phyloP scores from a whole-genome alignment of 2,113 vertebrate genomes.

The Otolemur garnettii region DNA sequence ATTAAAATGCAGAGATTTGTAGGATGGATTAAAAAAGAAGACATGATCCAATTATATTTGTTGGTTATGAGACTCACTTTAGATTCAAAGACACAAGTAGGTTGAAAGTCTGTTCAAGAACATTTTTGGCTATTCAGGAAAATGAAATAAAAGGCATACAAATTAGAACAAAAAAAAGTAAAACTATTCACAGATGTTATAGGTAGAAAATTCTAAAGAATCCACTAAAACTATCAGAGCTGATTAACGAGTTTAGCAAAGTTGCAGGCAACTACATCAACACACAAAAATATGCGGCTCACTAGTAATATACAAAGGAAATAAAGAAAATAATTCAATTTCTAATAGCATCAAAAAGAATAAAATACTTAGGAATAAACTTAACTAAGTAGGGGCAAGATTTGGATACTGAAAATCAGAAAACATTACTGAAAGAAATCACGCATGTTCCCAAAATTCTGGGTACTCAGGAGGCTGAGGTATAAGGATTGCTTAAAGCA shows the following conservation, averaged over 20 bases:
- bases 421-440: not conserved
- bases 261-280: not conserved
- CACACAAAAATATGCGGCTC: not conserved
- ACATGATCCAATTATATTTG: not conserved
- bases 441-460: not conserved
- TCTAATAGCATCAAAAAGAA: not conserved
- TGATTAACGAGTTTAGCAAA: not conserved
- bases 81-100: not conserved
- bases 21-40: not conserved
- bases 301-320: not conserved
- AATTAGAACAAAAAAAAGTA: not conserved
- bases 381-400: not conserved
- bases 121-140: not conserved
- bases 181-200: not conserved
- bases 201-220: not conserved
- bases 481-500: not conserved
- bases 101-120: constrained; percentile 9
- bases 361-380: not conserved
- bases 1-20: not conserved
- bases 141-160: not conserved
- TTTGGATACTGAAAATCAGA: not conserved
- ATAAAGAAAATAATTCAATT: not conserved
- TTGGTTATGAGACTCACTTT: not conserved
- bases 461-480: not conserved
- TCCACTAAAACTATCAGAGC: not conserved